A percentile compares a stretch with the other conserved stretches of the same genome.
Evolutionary conservation across 2,113 vertebrate genomes (phyloP).

Genomic region (Danio rerio): DNA sequence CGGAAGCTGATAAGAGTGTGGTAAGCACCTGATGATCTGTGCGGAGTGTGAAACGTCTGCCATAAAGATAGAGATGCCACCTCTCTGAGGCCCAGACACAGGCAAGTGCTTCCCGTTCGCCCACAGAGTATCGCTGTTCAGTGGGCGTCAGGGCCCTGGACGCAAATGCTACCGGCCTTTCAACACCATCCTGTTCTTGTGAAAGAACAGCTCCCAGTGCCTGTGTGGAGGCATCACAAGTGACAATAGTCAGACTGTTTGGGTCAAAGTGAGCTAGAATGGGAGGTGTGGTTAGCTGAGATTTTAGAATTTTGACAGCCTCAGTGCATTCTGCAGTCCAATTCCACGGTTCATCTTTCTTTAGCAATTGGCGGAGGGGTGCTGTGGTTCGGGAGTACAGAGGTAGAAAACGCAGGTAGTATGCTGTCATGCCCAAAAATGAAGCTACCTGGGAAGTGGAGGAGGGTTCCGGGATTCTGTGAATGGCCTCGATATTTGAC

Average conservation of each 20-base stretch:
- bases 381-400: background rate
- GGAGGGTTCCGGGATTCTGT: background rate
- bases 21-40: slow-evolving; percentile 38
- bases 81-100: slow-evolving; percentile 45
- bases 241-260: slow-evolving; percentile 10
- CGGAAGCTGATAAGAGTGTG: background rate
- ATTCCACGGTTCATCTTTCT: background rate
- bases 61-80: slow-evolving; percentile 44
- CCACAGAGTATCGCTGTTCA: slow-evolving; percentile 43
- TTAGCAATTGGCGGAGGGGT: slow-evolving; percentile 2
- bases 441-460: background rate
- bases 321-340: background rate
- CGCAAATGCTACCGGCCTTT: slow-evolving; percentile 29
- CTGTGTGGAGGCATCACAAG: slow-evolving; percentile 24
- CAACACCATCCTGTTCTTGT: slow-evolving; percentile 9
- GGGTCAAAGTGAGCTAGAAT: slow-evolving; percentile 4
- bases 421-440: slow-evolving; percentile 19
- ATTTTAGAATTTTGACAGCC: background rate
- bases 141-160: slow-evolving; percentile 20
- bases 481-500: slow-evolving; percentile 23
- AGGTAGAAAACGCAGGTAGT: slow-evolving; percentile 30
- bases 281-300: background rate
- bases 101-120: slow-evolving; percentile 20
- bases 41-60: background rate
- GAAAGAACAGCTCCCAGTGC: slow-evolving; percentile 26